Base-by-base conservation (phyloP, 2,797 vertebrate species). In the Manis javanica region DNA sequence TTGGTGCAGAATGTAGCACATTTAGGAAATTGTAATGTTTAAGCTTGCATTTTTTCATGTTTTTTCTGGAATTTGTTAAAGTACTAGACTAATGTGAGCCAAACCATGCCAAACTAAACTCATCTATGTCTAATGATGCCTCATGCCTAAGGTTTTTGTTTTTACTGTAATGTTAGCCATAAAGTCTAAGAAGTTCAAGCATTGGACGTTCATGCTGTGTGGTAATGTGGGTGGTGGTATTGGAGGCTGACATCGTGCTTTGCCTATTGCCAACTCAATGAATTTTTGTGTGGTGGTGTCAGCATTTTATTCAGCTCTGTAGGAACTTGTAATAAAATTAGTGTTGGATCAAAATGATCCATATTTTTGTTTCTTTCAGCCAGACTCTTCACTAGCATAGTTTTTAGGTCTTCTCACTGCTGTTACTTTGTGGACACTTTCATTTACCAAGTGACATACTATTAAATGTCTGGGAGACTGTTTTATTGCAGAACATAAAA, bases 381-480 rank as follows among this genome's bases (percentile, higher is more conserved):
- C 59, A 97, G 95, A 31, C 69, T 94, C 66, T 97, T 93, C 66
- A 0, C 91, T 98, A 84, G 49, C 81, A 59, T 64, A 82, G 74
- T 85, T 97, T 97, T 97, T 93, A 18, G 95, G 42, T 91, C 96
- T 51, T 97, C 90, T 97, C 3, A 1, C 15, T 97, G 85, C 90
- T 95, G 29, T 97, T 96, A 97, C 7, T 3, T 95, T 96, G 86
- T 97, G 91, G 97, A 97, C 96, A 97, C 97, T 97, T 97, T 97
- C 95, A 97, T 98, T 98, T 97, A 94, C 97, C 57, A 98, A 97
- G 97, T 89, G 75, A 96, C 69, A 78, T 97, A 87, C 21, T 68
- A 95, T 91, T 97, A 98, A 92, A 97, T 96, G 89, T 81, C 96
- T 98, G 68, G 82, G 69, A 96, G 97, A 86, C 88, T 63, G 68